These are phyloP conservation scores for Cyrtorhinus lividipennis DNA, from an alignment of 1,140 invertebrate genomes.

Conservation along the genomic window DNA sequence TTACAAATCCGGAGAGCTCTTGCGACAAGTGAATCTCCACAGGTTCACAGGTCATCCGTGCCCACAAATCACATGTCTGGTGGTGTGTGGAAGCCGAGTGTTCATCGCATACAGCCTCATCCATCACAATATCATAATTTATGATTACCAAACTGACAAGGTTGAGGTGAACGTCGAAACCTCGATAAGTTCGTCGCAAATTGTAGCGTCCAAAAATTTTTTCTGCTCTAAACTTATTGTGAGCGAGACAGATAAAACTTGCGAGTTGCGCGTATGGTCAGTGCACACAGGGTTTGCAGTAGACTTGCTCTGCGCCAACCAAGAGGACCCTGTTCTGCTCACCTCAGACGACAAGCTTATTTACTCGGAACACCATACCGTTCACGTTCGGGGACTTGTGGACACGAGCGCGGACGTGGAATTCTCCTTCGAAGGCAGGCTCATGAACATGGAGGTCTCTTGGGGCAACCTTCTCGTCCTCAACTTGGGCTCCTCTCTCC, in stretches of 20 bases:
- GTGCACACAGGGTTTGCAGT: not conserved
- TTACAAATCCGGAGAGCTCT: not conserved
- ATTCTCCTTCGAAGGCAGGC: not conserved
- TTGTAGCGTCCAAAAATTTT: conserved; percentile 5
- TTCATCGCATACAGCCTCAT: not conserved
- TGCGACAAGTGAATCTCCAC: not conserved
- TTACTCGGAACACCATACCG: conserved; percentile 2
- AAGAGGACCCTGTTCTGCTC: not conserved
- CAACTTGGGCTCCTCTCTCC: not conserved
- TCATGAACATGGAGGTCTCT: not conserved
- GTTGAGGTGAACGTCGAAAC: not conserved
- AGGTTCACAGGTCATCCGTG: not conserved
- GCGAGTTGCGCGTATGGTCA: conserved; percentile 12
- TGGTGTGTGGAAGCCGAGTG: not conserved
- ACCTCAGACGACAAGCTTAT: not conserved
- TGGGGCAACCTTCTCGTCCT: not conserved
- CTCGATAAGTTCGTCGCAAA: not conserved
- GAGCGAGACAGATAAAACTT: not conserved
- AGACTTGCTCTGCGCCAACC: not conserved
- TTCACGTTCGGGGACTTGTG: not conserved
- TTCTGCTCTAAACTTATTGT: not conserved
- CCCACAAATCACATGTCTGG: not conserved
- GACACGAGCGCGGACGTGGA: not conserved
- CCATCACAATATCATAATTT: not conserved
- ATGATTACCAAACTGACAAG: not conserved